A percentile compares a stretch with the other conserved stretches of the same genome.
Evolutionary conservation across 2,113 vertebrate species (phyloP).

Genomic region (Colaptes auratus): DNA sequence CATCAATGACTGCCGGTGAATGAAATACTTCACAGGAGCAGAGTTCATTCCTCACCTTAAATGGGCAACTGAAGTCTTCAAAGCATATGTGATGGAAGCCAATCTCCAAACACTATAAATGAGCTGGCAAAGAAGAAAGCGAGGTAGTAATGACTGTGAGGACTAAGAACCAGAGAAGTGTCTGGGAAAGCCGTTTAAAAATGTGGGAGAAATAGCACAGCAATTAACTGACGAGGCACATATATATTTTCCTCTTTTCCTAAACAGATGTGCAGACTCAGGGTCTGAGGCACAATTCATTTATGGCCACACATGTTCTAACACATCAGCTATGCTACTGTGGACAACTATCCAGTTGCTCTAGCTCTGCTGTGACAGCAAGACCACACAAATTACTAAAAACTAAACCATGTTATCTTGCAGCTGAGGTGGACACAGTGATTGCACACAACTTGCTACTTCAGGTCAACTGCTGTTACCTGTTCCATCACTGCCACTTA

Average conservation of each 20-base stretch:
- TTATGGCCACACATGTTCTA: not conserved
- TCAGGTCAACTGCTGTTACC: not conserved
- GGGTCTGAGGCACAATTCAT: not conserved
- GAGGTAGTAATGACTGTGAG: not conserved
- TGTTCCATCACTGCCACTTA: not conserved
- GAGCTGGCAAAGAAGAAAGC: not conserved
- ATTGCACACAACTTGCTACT: not conserved
- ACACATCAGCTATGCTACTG: not conserved
- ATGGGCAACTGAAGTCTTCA: constrained; percentile 19
- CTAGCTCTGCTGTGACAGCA: not conserved
- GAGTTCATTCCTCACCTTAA: constrained; percentile 49
- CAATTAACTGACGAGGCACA: not conserved
- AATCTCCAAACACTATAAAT: not conserved
- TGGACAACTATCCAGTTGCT: not conserved
- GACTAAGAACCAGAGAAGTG: not conserved
- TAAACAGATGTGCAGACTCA: not conserved
- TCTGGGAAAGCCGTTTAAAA: not conserved
- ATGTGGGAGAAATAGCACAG: not conserved
- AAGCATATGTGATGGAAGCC: not conserved
- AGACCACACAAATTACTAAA: not conserved
- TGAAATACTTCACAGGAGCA: constrained; percentile 24
- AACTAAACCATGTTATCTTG: not conserved
- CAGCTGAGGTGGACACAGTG: not conserved
- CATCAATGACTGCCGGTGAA: constrained; percentile 30
- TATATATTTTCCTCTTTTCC: not conserved